Evolutionary conservation across 35 echinoderm and acorn worm genomes (phyloP), one percentile per base, ranked within the genome.

Genomic region (Acanthaster planci): DNA sequence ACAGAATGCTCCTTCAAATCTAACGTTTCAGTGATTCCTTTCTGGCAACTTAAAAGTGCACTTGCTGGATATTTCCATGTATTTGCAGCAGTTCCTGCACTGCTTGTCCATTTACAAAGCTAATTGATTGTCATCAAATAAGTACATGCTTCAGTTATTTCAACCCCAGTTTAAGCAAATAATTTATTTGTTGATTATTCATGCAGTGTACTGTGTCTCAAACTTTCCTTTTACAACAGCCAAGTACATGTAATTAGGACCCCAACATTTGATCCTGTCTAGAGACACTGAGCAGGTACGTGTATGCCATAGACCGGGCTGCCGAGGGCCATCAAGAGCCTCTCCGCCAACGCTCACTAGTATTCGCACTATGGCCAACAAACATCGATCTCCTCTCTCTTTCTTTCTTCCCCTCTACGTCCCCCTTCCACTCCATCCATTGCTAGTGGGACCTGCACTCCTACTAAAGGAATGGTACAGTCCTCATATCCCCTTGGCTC

Each of bases 201-300:
- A 47, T 47, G 42, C 42, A 4, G 42, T 47, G 42, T 47, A 47
- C 12, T 12, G 12, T 6, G 42, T 47, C 14, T 72, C 64, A 72
- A 31, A 72, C 18, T 27, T 31, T 35, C 64, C 18, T 12, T 72
- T 72, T 72, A 26, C 26, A 60, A 31, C 64, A 72, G 21, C 64
- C 64, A 15, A 72, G 64, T 72, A 72, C 64, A 15, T 27, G 64
- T 72, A 72, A 72, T 72, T 72, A 72, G 26, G 42, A n/a, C 64
- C 1, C 18, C 0, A 26, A 72, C 30, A 72, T 72, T 72, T 72
- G 64, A 72, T 19, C 26, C 15, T 26, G 64, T 26, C 64, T 72
- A 26, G 64, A 21, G 64, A 72, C 64, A 31, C 10, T 29, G 23
- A 72, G 42, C 42, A 21, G 30, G 26, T 72, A 72, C 64, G 64